Evolutionary conservation across 2,113 vertebrate species (phyloP).

Genomic region (Abramis brama): DNA sequence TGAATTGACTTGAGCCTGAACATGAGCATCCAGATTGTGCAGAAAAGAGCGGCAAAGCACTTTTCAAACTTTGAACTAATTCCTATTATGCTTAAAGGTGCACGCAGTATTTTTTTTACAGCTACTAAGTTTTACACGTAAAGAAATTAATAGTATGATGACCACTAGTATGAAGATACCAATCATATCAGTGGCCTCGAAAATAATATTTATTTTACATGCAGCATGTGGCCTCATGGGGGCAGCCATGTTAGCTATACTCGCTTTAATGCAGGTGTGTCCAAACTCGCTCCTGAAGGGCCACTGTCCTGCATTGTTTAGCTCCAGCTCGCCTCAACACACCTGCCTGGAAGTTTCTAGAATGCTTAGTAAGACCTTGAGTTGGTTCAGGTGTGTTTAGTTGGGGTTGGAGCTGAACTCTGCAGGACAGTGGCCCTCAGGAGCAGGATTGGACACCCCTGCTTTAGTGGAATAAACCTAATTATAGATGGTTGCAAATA

Average conservation of each 20-base stretch:
- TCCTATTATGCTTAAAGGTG: neutral
- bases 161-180: neutral
- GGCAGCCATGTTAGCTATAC: neutral
- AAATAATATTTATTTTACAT: neutral
- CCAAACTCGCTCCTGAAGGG: too few relatives aligned
- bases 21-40: neutral
- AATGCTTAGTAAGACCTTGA: too few relatives aligned
- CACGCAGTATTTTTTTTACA: neutral
- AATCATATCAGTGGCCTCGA: neutral
- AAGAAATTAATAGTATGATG: neutral
- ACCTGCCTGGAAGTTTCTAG: too few relatives aligned
- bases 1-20: neutral
- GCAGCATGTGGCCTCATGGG: neutral
- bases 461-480: neutral
- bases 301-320: too few relatives aligned
- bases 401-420: too few relatives aligned
- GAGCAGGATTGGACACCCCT: too few relatives aligned
- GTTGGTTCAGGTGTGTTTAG: too few relatives aligned
- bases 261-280: neutral
- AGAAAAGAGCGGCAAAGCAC: neutral
- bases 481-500: neutral
- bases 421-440: too few relatives aligned
- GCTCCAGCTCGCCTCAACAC: too few relatives aligned
- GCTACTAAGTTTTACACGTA: neutral
- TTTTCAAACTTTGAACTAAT: neutral